Conservation (phyloP, 2,113 vertebrate species). For the Gila orcuttii region DNA sequence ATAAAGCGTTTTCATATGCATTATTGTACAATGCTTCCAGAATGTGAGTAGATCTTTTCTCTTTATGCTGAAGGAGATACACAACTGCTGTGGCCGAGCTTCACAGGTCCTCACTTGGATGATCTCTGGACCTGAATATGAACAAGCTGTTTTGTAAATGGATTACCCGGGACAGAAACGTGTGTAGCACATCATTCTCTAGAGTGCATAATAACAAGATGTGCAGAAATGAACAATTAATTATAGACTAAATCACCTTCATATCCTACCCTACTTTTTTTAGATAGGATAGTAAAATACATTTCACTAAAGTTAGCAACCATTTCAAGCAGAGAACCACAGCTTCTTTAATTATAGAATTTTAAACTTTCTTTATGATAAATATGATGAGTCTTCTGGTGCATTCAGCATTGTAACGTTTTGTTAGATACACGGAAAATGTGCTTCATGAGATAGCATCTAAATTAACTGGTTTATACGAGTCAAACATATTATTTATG, state of each 20-base stretch:
- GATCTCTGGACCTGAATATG: conserved; percentile 14
- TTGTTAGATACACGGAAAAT: not conserved
- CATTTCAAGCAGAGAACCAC: not conserved
- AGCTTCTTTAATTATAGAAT: not conserved
- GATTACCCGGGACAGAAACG: conserved; percentile 10
- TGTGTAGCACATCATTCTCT: not conserved
- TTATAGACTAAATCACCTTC: not conserved
- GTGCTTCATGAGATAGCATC: not conserved
- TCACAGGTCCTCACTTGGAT: not conserved
- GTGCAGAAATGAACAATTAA: not conserved
- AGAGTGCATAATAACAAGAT: not conserved
- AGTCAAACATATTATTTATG: not conserved
- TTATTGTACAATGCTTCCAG: not conserved
- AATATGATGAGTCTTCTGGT: not conserved
- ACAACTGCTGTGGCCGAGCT: not conserved
- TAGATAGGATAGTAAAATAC: not conserved
- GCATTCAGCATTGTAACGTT: not conserved
- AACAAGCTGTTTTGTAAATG: conserved; percentile 28
- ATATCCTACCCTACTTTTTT: not conserved
- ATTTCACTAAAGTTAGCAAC: not conserved
- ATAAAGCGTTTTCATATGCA: not conserved
- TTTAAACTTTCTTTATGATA: not conserved
- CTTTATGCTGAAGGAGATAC: not conserved
- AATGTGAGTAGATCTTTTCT: not conserved
- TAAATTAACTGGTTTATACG: not conserved